These are phyloP conservation scores for Pseudochirops cupreus DNA, from an alignment of 2,797 vertebrate species.

Conservation along the genomic window DNA sequence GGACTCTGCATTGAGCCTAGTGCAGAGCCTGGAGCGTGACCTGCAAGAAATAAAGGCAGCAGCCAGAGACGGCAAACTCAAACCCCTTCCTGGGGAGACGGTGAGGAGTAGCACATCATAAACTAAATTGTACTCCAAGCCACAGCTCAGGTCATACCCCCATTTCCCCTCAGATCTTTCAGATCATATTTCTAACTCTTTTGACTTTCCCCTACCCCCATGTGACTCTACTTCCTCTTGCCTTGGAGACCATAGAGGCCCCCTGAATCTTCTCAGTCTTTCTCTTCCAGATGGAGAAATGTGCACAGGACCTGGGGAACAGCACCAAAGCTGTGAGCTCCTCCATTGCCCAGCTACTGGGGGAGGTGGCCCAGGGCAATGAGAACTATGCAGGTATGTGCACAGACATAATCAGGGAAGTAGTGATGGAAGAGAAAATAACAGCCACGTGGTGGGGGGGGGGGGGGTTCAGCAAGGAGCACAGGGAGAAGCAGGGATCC, in stretches of 20 bases:
- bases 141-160: background rate
- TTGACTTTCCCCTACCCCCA: background rate
- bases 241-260: background rate
- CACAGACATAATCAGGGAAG: accelerated
- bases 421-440: background rate
- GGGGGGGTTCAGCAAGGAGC: background rate
- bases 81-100: slow-evolving; percentile 95
- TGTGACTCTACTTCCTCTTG: background rate
- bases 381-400: slow-evolving; percentile 96
- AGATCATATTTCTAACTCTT: slow-evolving; percentile 2
- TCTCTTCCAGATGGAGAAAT: slow-evolving; percentile 93
- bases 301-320: slow-evolving; percentile 96
- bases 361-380: slow-evolving; percentile 96
- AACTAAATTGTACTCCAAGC: background rate
- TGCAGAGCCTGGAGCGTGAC: slow-evolving; percentile 95
- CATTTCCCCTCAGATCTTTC: background rate
- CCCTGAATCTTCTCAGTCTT: background rate
- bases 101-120: slow-evolving; percentile 82
- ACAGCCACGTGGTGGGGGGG: background rate
- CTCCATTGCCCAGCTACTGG: slow-evolving; percentile 94
- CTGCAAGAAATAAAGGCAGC: slow-evolving; percentile 95
- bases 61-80: slow-evolving; percentile 93
- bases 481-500: background rate
- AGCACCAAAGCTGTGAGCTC: slow-evolving; percentile 98
- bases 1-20: slow-evolving; percentile 93